Evolutionary conservation across 2,113 vertebrate genomes (phyloP), one percentile per base, ranked within the genome.

Genomic region (Phalacrocorax brasilianus): DNA sequence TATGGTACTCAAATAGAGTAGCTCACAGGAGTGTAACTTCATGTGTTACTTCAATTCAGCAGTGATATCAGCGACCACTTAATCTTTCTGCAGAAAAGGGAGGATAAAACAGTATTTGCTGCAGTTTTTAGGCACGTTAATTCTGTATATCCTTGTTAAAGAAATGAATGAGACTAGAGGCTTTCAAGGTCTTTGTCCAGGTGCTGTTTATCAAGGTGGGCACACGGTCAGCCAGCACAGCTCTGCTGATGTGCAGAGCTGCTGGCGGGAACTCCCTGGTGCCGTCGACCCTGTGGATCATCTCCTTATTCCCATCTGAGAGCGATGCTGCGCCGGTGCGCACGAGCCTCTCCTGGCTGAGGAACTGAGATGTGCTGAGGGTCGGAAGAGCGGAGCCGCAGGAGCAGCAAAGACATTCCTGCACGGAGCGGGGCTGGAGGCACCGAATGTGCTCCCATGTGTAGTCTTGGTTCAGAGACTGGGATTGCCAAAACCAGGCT

Each of bases 251-350:
- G 28, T 0, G 1, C 63, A 35, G 63, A 86, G 52, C 82, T 62
- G 52, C 63, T 32, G 27, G 23, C 2, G 2, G 52, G n/a, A 44
- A 3, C 68, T 59, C 63, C 16, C 14, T 35, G 9, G 8, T 86
- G 13, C 55, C 24, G 1, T 38, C 0, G 1, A 15, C 50, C 20
- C 17, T 22, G 9, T 4, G 9, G 40, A 35, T 47, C 3, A 0
- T 32, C n/a, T 30, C 16, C 26, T 9, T 16, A 5, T 45, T 74
- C 58, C 42, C 18, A 2, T 22, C 61, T 12, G 40, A 44, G 35
- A 11, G 30, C 28, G 49, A 23, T 53, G 27, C 27, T 75, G 8
- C 45, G 49, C 11, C 45, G 8, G 53, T 44, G 50, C n/a, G 42
- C 27, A 3, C 45, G 17, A 19, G 53, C 5, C 38, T 49, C 11